These are phyloP conservation scores for Athripsodes cinereus DNA, from an alignment of 2,888 invertebrate species.

Conservation along the genomic window DNA sequence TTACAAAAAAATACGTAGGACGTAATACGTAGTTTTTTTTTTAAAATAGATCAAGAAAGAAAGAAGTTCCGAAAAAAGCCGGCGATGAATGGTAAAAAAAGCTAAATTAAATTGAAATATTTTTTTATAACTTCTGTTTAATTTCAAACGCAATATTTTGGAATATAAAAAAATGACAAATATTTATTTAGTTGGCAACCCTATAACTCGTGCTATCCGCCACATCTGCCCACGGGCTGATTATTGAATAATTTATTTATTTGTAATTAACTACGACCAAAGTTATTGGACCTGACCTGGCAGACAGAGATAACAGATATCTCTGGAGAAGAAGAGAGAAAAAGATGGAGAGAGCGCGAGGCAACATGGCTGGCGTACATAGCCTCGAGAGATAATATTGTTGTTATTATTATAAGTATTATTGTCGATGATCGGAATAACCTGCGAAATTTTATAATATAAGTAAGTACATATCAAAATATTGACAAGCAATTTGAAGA, in stretches of 20 bases:
- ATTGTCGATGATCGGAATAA: conserved; percentile 11
- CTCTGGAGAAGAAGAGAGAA: conserved; percentile 38
- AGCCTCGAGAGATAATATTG: conserved; percentile 6
- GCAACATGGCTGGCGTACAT: conserved; percentile 7
- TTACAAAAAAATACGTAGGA: too few relatives aligned
- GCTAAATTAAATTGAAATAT: too few relatives aligned
- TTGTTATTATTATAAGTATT: not conserved
- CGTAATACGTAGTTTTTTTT: too few relatives aligned
- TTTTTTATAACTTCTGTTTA: too few relatives aligned
- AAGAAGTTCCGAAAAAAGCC: too few relatives aligned
- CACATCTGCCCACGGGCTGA: conserved; percentile 36
- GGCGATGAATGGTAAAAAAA: too few relatives aligned
- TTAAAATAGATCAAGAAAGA: too few relatives aligned
- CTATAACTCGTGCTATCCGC: conserved; percentile 15
- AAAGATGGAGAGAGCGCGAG: too few relatives aligned
- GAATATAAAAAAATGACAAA: too few relatives aligned
- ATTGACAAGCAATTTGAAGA: conserved; percentile 5
- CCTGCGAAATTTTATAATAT: conserved; percentile 6
- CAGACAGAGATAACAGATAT: conserved; percentile 42
- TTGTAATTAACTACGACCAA: conserved; percentile 48
- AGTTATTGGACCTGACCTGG: conserved; percentile 39
- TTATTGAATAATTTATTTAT: conserved; percentile 54
- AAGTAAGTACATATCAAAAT: conserved; percentile 1
- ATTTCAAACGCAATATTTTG: too few relatives aligned
- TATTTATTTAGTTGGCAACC: conserved; percentile 17